Conservation (phyloP, 92 coral and sea anemone genomes). For the Virgularia gustaviana region DNA sequence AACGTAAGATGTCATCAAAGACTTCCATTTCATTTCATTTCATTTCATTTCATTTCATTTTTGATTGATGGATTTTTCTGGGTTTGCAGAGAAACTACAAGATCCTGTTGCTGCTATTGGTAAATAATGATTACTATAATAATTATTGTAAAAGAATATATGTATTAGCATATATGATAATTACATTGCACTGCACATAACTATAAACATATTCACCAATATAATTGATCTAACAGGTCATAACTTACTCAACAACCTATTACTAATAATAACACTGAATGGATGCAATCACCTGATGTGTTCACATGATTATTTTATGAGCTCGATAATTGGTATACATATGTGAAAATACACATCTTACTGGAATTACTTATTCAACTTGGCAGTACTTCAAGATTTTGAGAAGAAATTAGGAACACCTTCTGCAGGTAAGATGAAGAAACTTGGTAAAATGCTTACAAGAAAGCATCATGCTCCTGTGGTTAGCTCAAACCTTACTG, state of each 20-base stretch:
- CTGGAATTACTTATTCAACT: conserved; percentile 13
- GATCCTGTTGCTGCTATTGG: conserved; percentile 8
- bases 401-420: conserved; percentile 3
- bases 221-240: not conserved
- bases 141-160: too few species aligned
- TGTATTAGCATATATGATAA: not conserved
- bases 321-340: too few species aligned
- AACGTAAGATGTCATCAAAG: conserved; percentile 2
- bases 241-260: not conserved
- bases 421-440: conserved; percentile 24
- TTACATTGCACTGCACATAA: not conserved
- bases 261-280: not conserved
- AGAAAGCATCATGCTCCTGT: not conserved
- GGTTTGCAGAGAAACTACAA: conserved; percentile 11
- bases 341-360: too few species aligned
- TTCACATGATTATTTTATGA: too few species aligned
- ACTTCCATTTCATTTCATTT: not conserved
- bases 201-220: not conserved
- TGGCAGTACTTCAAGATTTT: conserved; percentile 22
- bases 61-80: not conserved
- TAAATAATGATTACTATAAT: not conserved
- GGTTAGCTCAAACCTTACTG: not conserved
- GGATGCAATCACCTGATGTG: not conserved
- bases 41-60: not conserved
- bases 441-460: conserved; percentile 13